A percentile compares a stretch with the other conserved stretches of the same genome.
Evolutionary conservation across 2,113 vertebrate genomes (phyloP).

Genomic region (Pelodiscus sinensis): DNA sequence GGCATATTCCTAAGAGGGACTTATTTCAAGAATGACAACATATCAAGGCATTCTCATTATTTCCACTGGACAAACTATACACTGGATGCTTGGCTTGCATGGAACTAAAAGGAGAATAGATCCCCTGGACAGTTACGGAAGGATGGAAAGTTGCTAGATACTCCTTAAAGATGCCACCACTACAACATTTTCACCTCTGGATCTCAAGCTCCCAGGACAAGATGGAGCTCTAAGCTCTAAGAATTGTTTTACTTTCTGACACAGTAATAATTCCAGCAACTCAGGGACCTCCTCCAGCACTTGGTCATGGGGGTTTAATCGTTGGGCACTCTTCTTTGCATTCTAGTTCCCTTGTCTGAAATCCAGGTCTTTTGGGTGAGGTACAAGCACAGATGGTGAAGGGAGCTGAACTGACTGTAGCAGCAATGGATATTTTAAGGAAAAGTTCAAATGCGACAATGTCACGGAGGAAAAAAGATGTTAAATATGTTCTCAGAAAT

Average conservation of each 20-base stretch:
- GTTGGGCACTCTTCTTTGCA: neutral
- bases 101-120: rapidly evolving
- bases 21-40: too few species aligned
- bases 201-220: neutral
- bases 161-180: rapidly evolving
- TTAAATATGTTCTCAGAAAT: neutral
- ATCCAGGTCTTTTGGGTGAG: neutral
- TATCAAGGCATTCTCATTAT: too few species aligned
- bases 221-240: neutral
- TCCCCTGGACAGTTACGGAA: neutral
- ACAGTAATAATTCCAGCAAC: neutral
- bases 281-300: neutral
- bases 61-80: too few species aligned
- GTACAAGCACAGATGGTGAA: neutral
- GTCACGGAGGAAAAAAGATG: rapidly evolving
- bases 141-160: neutral
- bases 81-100: rapidly evolving
- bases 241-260: rapidly evolving
- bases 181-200: neutral
- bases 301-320: neutral
- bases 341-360: neutral
- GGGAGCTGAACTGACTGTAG: neutral
- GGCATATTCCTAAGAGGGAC: too few species aligned
- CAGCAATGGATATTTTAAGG: neutral
- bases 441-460: neutral